These are phyloP conservation scores for Eupithecia insigniata DNA, from an alignment of 2,888 invertebrate genomes.

Conservation along the genomic window DNA sequence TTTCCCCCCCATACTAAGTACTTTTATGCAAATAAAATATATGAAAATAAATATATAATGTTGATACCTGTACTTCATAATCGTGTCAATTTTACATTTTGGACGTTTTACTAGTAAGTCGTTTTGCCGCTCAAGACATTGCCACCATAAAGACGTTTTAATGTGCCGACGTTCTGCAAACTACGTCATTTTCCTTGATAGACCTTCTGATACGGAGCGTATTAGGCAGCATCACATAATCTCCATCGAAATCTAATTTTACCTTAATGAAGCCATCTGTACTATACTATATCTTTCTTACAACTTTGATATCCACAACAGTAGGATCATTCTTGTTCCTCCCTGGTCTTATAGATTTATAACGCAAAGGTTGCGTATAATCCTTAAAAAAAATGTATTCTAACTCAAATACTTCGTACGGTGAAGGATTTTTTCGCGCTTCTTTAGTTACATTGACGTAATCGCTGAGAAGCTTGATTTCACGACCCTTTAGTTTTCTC, in stretches of 20 bases:
- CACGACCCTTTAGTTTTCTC: conserved; percentile 18
- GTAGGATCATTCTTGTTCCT: neutral
- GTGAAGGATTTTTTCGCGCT: conserved; percentile 5
- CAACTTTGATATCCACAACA: conserved; percentile 9
- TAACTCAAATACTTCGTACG: neutral
- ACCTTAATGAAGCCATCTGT: conserved; percentile 15
- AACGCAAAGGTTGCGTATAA: neutral
- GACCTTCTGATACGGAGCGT: too few relatives aligned
- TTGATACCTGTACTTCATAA: too few relatives aligned
- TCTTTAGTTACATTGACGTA: conserved; percentile 3
- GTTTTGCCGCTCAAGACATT: too few relatives aligned
- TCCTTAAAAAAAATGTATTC: conserved; percentile 3
- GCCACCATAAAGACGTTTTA: too few relatives aligned
- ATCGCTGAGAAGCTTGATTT: conserved; percentile 17
- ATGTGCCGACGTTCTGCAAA: too few relatives aligned
- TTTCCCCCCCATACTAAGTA: too few relatives aligned
- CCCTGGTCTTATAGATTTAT: neutral
- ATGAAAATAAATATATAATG: too few relatives aligned
- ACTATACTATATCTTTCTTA: too few relatives aligned
- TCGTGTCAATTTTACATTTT: too few relatives aligned
- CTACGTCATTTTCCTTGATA: too few relatives aligned
- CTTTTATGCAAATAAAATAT: too few relatives aligned
- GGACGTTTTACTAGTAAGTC: too few relatives aligned
- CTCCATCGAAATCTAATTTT: conserved; percentile 15
- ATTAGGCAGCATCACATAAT: neutral